A percentile compares a stretch with the other conserved stretches of the same genome.
Evolutionary conservation across 1,140 invertebrate species (phyloP).

Genomic region (Calephelis nemesis): DNA sequence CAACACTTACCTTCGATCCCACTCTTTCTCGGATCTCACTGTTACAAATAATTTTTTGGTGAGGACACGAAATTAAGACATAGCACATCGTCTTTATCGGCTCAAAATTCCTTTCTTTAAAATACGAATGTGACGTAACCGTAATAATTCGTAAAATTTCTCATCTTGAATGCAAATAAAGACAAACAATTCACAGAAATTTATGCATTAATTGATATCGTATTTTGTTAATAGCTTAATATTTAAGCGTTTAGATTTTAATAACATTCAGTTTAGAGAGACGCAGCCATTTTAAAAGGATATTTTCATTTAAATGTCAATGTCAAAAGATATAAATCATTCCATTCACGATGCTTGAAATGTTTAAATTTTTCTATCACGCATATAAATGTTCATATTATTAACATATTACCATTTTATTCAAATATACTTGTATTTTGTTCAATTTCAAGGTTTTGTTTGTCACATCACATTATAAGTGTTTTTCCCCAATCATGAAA

Average conservation of each 20-base stretch:
- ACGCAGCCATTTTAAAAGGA: conserved; percentile 7
- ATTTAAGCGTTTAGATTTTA: neutral
- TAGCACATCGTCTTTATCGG: too few species aligned
- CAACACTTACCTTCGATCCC: too few species aligned
- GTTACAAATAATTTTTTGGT: too few species aligned
- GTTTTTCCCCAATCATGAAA: neutral
- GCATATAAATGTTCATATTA: conserved; percentile 23
- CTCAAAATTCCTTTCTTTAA: too few species aligned
- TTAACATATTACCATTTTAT: conserved; percentile 1
- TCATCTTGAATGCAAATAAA: too few species aligned
- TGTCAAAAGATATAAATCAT: conserved; percentile 18
- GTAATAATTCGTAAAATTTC: too few species aligned
- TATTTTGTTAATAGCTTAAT: neutral
- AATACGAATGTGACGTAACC: too few species aligned
- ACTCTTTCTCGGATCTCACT: too few species aligned
- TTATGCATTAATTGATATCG: too few species aligned
- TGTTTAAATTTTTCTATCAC: conserved; percentile 5
- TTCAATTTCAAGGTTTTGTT: neutral
- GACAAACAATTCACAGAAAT: too few species aligned
- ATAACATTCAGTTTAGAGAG: neutral
- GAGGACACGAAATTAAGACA: too few species aligned
- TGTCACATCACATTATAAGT: neutral
- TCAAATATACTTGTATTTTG: neutral
- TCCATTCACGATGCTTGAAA: conserved; percentile 9
- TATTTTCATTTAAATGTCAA: conserved; percentile 18